Evolutionary conservation across 2,797 vertebrate species (phyloP), one percentile per base, ranked within the genome.

Genomic region (Octomys mimax): DNA sequence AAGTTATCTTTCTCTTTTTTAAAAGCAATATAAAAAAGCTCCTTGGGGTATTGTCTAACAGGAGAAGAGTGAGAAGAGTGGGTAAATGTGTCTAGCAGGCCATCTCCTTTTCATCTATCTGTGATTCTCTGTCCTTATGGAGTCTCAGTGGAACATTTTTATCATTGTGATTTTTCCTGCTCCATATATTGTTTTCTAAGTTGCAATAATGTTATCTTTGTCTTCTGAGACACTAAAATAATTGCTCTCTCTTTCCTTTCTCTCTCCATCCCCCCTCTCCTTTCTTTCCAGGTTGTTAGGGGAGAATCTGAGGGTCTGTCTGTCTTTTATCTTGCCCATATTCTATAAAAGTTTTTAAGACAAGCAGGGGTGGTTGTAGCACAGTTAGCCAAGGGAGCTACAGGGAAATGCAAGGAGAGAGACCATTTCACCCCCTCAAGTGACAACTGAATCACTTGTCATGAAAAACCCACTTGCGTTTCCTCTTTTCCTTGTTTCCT

Each of bases 41-140:
- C 3, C 46, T 31, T 11, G 7, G 31, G 13, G 6, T 6, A 9
- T 14, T 4, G 2, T 13, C 5, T 16, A 21, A 1, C 4, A 26
- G 54, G 54, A 57, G 16, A 57, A 57, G 54, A 57, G 54, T 18
- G 54, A 57, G 10, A 64, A 11, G 14, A 77, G 19, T 1, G 12
- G 24, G 0, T 49, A n/a, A 66, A 3, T 5, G 42, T 7, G 16
- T 8, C 13, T 24, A 7, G 13, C 10, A 6, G 18, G 12, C 18
- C n/a, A 31, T 66, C 61, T 7, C 14, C 33, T 9, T 31, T 57
- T 22, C 14, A 1, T 73, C 24, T 5, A 1, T 73, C 24, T 5
- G 8, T 4, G 42, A 31, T 1, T 75, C 36, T 49, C 14, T 12
- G 36, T 42, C 57, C 28, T 39, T 61, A 8, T 3, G 8, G 2